Percentiles rank a stretch among this genome's conserved stretches.
These are phyloP conservation scores for Matsumyia berberina DNA, from an alignment of 2,888 invertebrate genomes.

Conservation along the genomic window DNA sequence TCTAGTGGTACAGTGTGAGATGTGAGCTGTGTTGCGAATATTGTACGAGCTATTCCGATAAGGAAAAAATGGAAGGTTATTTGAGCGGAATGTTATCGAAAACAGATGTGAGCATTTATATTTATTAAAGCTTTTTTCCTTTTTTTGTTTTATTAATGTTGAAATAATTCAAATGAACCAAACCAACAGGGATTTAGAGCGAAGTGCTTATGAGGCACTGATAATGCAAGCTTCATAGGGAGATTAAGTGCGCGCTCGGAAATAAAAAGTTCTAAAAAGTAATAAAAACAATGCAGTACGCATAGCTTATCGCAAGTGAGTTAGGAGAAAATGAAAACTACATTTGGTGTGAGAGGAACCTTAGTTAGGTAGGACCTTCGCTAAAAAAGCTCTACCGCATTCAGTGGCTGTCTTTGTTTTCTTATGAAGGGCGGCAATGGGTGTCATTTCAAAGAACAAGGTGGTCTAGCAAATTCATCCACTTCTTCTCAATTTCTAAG, in stretches of 20 bases:
- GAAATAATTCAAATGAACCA: constrained; percentile 43
- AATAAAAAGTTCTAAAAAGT: constrained; percentile 18
- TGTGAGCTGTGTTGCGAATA: too few species aligned
- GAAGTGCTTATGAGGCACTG: constrained; percentile 38
- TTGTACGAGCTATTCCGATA: constrained; percentile 27
- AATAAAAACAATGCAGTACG: constrained; percentile 21
- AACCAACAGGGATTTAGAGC: constrained; percentile 17
- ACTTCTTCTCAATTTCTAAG: too few species aligned
- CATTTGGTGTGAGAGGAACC: neutral
- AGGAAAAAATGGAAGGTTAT: constrained; percentile 35
- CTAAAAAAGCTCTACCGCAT: too few species aligned
- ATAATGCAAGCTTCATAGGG: neutral
- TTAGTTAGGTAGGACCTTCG: too few species aligned
- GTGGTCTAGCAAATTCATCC: too few species aligned
- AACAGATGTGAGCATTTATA: constrained; percentile 38
- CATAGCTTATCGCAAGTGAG: constrained; percentile 8
- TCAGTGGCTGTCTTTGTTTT: too few species aligned
- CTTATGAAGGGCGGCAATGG: too few species aligned
- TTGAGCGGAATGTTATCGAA: constrained; percentile 43
- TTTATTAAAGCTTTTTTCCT: neutral
- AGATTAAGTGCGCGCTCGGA: constrained; percentile 26
- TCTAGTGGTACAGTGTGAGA: neutral
- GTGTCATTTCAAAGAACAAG: too few species aligned
- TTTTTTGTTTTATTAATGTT: constrained; percentile 8
- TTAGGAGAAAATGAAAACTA: constrained; percentile 30